phyloP scores from a whole-genome alignment of 2,113 vertebrate species.

The Aldabrachelys gigantea region DNA sequence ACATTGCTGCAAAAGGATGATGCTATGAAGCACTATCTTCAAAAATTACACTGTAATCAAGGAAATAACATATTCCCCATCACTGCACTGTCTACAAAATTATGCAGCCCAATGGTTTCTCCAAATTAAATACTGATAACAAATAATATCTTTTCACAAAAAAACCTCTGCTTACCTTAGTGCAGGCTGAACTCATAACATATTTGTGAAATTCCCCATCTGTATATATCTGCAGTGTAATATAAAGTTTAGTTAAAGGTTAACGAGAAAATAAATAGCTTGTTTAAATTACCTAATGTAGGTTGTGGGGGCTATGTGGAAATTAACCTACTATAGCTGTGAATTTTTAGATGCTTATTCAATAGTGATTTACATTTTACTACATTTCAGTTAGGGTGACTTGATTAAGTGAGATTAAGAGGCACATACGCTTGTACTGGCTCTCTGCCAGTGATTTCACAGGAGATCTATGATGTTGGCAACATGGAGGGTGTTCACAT shows the following conservation, averaged over 20 bases:
- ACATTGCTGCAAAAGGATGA: not conserved
- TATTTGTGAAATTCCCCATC: conserved; percentile 68
- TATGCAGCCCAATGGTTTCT: conserved; percentile 3
- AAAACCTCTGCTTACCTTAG: conserved; percentile 59
- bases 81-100: not conserved
- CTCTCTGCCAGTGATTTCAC: not conserved
- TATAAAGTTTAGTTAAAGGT: not conserved
- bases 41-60: not conserved
- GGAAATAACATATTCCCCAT: not conserved
- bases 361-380: not conserved
- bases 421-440: not conserved
- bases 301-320: no score
- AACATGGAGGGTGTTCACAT: not conserved
- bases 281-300: not conserved
- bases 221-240: conserved; percentile 39
- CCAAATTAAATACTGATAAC: conserved; percentile 34
- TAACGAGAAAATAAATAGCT: not conserved
- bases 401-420: not conserved
- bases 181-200: conserved; percentile 69
- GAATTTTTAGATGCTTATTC: not conserved
- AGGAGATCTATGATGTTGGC: not conserved
- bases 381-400: not conserved
- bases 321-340: not conserved
- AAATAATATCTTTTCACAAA: conserved; percentile 10
- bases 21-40: not conserved